Evolutionary conservation across 2,113 vertebrate genomes (phyloP), one percentile per base, ranked within the genome.

Genomic region (Semnornis frantzii): DNA sequence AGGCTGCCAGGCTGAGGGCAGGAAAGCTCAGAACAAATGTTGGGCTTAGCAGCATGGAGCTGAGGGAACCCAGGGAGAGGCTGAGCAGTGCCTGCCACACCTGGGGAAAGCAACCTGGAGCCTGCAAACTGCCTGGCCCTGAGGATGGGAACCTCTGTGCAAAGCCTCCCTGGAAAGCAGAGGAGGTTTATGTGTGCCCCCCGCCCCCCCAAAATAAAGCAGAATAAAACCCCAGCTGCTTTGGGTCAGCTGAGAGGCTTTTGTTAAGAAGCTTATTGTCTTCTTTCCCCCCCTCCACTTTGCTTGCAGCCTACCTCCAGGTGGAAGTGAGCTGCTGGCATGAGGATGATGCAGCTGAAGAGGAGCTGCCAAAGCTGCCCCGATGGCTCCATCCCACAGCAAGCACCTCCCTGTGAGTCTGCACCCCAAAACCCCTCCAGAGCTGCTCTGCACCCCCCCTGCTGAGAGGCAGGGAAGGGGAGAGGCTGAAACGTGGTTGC

Each of bases 241-340:
- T 31, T 44, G 75, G 74, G 11, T 27, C 66, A 44, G n/a, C 69
- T n/a, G 50, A 50, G 69, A 70, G 5, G n/a, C 20, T 27, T 2
- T 9, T 54, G 54, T 48, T 31, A 7, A 58, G n/a, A 65, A 76
- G 13, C 8, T 1, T 30, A 10, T 39, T 44, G 16, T 1, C 11
- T 15, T 3, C 8, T 23, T 13, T 8, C 1, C 18, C 12, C 14
- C 12, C 8, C 21, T 37, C 37, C 37, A 37, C 0, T 30, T 63
- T 81, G 8, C 24, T 78, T 89, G 66, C 2, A 19, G 15, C 4
- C 42, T 6, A 0, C 8, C 34, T 21, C 13, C 30, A 1, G 0
- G 1, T 20, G 34, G 73, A 44, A 33, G 17, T 0, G 2, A 57
- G 27, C 24, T 10, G 2, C 10, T 0, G 0, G 3, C 1, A 2